Conservation (phyloP, 2,888 invertebrate species). For the Ormia ochracea region DNA sequence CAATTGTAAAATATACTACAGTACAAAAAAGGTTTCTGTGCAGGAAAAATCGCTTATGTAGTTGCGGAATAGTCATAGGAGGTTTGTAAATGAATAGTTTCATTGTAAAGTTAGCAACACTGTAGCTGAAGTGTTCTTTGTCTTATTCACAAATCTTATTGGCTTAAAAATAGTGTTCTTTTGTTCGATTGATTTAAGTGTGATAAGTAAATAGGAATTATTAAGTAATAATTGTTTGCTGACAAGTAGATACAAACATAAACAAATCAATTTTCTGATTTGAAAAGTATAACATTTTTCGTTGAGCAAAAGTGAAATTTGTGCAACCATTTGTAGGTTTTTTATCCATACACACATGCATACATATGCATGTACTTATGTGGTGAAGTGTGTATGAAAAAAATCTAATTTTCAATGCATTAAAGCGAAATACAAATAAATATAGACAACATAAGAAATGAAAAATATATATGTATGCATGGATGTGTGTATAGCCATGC, state of each 20-base stretch:
- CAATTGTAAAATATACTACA: no score
- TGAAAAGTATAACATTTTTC: constrained; percentile 1
- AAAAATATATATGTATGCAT: constrained; percentile 26
- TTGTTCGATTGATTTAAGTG: constrained; percentile 16
- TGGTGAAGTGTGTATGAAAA: constrained; percentile 17
- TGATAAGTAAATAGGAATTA: constrained; percentile 15
- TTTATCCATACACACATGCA: no score
- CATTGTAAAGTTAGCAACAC: neutral
- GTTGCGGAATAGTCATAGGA: neutral
- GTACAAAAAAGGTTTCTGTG: neutral
- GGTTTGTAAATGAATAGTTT: neutral
- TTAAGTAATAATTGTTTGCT: constrained; percentile 1
- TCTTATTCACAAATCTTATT: constrained; percentile 40
- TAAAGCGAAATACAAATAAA: constrained; percentile 42
- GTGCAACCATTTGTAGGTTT: constrained; percentile 11
- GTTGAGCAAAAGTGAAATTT: neutral
- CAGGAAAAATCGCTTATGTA: neutral
- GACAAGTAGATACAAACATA: constrained; percentile 2
- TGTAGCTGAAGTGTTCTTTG: constrained; percentile 46
- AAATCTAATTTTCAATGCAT: constrained; percentile 44
- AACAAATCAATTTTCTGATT: neutral
- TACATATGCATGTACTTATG: no score
- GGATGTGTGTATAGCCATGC: no score
- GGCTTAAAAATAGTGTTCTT: constrained; percentile 25
- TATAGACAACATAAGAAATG: constrained; percentile 28